A percentile compares a stretch with the other conserved stretches of the same genome.
These are phyloP conservation scores for Piscicola geometra DNA, from an alignment of 2,888 invertebrate genomes.

Conservation along the genomic window DNA sequence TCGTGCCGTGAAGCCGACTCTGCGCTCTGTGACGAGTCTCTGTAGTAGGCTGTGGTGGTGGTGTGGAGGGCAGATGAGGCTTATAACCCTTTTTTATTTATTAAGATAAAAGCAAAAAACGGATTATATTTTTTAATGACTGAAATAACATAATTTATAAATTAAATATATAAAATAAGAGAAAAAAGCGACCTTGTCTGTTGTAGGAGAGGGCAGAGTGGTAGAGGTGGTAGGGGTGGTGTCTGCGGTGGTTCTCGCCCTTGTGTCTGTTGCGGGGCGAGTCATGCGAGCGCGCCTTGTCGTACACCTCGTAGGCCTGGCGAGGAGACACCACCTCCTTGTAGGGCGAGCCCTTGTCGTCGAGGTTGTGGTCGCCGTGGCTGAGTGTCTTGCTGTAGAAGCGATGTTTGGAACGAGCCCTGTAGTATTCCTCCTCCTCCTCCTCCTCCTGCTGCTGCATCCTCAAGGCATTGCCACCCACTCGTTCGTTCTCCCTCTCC, in stretches of 20 bases:
- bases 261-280: constrained; percentile 4
- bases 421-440: not conserved
- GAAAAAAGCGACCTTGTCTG: not conserved
- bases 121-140: too few relatives aligned
- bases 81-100: not conserved
- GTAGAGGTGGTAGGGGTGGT: constrained; percentile 4
- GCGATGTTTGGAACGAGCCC: not conserved
- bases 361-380: constrained; percentile 7
- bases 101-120: not conserved
- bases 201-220: not conserved
- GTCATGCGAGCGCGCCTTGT: not conserved
- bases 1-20: not conserved
- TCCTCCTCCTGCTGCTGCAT: not conserved
- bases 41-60: not conserved
- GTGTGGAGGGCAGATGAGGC: not conserved
- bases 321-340: not conserved
- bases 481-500: not conserved
- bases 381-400: constrained; percentile 5
- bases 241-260: not conserved
- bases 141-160: too few relatives aligned
- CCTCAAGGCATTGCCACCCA: not conserved
- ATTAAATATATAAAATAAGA: too few relatives aligned
- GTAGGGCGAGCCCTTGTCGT: not conserved
- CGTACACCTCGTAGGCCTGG: not conserved
- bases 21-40: not conserved